Base-by-base conservation (phyloP, 1,140 invertebrate genomes). In the Aradophagus sp. region DNA sequence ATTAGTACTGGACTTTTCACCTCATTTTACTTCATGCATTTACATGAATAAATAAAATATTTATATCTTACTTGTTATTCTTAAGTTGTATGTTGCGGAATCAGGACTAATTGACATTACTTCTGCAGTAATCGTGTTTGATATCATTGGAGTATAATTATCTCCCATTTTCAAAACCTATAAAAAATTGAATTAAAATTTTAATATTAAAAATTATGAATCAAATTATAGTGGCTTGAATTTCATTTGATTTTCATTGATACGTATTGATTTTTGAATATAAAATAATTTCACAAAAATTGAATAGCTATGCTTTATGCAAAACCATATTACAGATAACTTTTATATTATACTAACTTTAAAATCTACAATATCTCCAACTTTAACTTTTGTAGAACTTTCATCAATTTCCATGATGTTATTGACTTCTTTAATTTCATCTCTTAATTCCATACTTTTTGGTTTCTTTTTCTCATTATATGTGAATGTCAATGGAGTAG, bases 361-460 rank as follows among this genome's bases (percentile, higher is more conserved):
- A 35, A 73, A 73, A 31, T 73, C 62, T 3, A 73, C 53, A 23
- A 67, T 39, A 23, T 73, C 69, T 16, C 62, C 62, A 8, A 56
- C 29, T 47, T 62, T 53, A 12, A 48, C 44, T 47, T 66, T 29
- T 7, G 5, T 2, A 11, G 11, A 12, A 26, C 11, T 16, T 53
- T 36, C 5, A 0, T 56, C 38, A 15, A 45, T n/a, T 17, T 68
- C 65, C 13, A 41, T 47, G 0, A 13, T 41, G n/a, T 39, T 61
- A 32, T 23, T 8, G 2, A 17, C 13, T 27, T 48, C 11, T 31
- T 13, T 38, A 19, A 1, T 32, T 15, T 50, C 15, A 4, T 42
- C 11, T 29, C 12, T 39, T 52, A 1, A 14, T 15, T 12, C 2
- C 3, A 14, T 45, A 19, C 44, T 23, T 48, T 20, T 7, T 16